phyloP scores from a whole-genome alignment of 2,113 vertebrate species.

The Diphyllodes magnificus region DNA sequence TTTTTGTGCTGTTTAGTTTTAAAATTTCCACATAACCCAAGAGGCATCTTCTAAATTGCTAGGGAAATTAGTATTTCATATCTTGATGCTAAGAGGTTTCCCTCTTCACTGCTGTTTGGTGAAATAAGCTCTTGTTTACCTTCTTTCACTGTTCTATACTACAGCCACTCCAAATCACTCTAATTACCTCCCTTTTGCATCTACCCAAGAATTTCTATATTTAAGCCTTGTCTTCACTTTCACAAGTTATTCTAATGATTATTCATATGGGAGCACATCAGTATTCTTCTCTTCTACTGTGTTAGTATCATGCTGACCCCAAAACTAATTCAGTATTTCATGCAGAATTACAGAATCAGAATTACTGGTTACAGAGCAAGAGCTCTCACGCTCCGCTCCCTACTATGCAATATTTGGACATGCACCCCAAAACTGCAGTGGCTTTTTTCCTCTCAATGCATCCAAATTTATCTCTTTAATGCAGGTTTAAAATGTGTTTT shows the following conservation, averaged over 20 bases:
- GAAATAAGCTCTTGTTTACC: not conserved
- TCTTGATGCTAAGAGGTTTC: not conserved
- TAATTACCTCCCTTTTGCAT: not conserved
- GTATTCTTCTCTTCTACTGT: not conserved
- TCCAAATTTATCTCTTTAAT: not conserved
- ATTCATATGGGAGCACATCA: not conserved
- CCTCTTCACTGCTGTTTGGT: not conserved
- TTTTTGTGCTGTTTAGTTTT: not conserved
- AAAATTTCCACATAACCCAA: not conserved
- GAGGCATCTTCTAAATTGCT: not conserved
- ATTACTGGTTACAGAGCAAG: not conserved
- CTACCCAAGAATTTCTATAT: not conserved
- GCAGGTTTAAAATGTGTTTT: not conserved
- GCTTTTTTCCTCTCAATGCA: not conserved
- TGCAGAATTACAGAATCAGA: not conserved
- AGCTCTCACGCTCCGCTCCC: not conserved
- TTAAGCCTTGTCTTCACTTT: not conserved
- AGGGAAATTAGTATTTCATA: not conserved
- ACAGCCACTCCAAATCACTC: not conserved
- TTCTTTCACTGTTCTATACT: not conserved
- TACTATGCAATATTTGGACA: not conserved
- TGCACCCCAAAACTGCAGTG: not conserved
- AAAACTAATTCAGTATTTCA: not conserved
- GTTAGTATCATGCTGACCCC: not conserved
- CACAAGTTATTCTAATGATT: not conserved